Percentiles rank a stretch among this genome's conserved stretches.
These are phyloP conservation scores for Homarus gammarus DNA, from an alignment of 2,888 invertebrate species.

Conservation along the genomic window DNA sequence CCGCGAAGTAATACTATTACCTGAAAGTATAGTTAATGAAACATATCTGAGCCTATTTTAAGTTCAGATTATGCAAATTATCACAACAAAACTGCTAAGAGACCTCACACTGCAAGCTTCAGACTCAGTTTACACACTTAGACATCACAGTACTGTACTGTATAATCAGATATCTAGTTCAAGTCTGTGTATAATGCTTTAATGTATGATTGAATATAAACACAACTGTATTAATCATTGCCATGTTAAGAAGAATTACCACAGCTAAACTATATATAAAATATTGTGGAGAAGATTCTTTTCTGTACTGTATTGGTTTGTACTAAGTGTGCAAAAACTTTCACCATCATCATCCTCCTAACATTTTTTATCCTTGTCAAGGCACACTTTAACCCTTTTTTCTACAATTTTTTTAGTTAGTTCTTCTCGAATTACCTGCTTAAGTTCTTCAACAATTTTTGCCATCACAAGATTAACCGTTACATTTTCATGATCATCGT, in stretches of 20 bases:
- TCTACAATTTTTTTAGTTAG: slow-evolving; percentile 44
- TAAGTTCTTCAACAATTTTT: slow-evolving; percentile 48
- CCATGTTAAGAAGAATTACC: neutral
- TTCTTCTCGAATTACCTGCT: slow-evolving; percentile 14
- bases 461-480: slow-evolving; percentile 45
- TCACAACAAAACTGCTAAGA: neutral
- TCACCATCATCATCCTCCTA: neutral
- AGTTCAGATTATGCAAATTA: neutral
- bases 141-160: neutral
- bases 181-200: neutral
- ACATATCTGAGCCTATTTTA: neutral
- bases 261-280: slow-evolving; percentile 9
- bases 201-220: neutral
- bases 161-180: neutral
- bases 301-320: slow-evolving; percentile 18
- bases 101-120: neutral
- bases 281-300: slow-evolving; percentile 13
- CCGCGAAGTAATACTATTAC: neutral
- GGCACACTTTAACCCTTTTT: slow-evolving; percentile 26
- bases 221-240: neutral
- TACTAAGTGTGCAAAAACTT: neutral
- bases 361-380: slow-evolving; percentile 9
- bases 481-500: neutral
- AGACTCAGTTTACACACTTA: neutral
- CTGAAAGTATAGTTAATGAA: slow-evolving; percentile 3